Percentiles rank a stretch among this genome's conserved stretches.
Conservation (phyloP, 1,140 invertebrate species). For the Drosophila triauraria region DNA sequence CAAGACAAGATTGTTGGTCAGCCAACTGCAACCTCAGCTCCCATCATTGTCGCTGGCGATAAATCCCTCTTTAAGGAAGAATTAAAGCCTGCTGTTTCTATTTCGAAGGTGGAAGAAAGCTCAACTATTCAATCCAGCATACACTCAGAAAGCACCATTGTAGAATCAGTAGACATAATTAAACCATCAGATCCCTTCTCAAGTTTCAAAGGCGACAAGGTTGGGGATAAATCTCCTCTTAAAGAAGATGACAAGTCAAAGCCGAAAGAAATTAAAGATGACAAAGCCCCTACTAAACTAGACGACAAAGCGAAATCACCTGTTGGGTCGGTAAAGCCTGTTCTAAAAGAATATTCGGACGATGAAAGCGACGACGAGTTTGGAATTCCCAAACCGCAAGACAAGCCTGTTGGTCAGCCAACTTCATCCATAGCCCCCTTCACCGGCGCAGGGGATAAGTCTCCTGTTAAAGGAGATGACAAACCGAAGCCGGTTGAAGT, state of each 20-base stretch:
- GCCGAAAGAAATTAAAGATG: not conserved
- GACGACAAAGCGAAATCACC: conserved; percentile 14
- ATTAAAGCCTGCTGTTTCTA: not conserved
- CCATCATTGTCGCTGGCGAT: too few relatives aligned
- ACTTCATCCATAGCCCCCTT: too few relatives aligned
- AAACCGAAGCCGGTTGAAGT: too few relatives aligned
- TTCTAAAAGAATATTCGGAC: not conserved
- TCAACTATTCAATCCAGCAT: conserved; percentile 1
- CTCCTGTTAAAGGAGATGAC: too few relatives aligned
- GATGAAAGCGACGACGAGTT: conserved; percentile 5
- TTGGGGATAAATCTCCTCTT: too few relatives aligned
- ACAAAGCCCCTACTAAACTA: not conserved
- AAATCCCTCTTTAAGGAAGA: not conserved
- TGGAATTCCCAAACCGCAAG: not conserved
- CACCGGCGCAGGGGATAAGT: too few relatives aligned
- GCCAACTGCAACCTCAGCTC: not conserved
- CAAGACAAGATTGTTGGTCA: not conserved
- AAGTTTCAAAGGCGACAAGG: conserved; percentile 1
- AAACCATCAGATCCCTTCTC: not conserved
- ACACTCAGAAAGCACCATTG: not conserved
- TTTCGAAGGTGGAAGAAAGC: conserved; percentile 8
- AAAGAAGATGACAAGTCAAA: too few relatives aligned
- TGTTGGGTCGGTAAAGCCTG: not conserved
- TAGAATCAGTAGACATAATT: not conserved
- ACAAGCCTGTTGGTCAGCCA: not conserved